Conservation (phyloP, 1,140 invertebrate genomes). For the Drosophila paulistorum region DNA sequence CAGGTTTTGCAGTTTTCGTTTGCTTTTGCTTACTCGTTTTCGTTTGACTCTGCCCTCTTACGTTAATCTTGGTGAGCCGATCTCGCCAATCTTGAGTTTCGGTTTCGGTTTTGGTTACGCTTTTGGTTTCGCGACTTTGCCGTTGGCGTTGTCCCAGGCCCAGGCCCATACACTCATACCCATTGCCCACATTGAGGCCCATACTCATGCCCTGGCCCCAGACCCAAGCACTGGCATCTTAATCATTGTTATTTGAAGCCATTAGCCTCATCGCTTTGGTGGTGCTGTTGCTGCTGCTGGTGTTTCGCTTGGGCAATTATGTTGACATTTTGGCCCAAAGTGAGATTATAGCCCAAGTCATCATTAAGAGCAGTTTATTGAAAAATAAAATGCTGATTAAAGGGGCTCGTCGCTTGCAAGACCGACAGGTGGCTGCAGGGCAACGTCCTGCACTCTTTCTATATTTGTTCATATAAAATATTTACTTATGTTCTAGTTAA, state of each 20-base stretch:
- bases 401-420: conserved; percentile 41
- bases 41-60: conserved; percentile 27
- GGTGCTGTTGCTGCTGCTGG: conserved; percentile 55
- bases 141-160: conserved; percentile 10
- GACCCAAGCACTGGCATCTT: conserved; percentile 45
- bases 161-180: neutral
- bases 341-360: conserved; percentile 64
- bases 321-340: conserved; percentile 64
- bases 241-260: conserved; percentile 78
- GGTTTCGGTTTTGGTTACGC: conserved; percentile 10
- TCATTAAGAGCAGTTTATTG: conserved; percentile 78
- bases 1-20: conserved; percentile 48
- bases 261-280: conserved; percentile 65
- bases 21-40: conserved; percentile 23
- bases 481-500: conserved; percentile 4
- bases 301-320: conserved; percentile 73
- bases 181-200: neutral
- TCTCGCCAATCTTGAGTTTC: conserved; percentile 44
- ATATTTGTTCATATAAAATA: neutral
- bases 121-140: conserved; percentile 17
- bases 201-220: neutral
- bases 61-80: conserved; percentile 42
- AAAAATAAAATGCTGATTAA: conserved; percentile 67
- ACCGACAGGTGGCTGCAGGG: conserved; percentile 58
- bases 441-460: neutral